These are phyloP conservation scores for Phoeniculus purpureus DNA, from an alignment of 2,797 vertebrate genomes.

Conservation along the genomic window DNA sequence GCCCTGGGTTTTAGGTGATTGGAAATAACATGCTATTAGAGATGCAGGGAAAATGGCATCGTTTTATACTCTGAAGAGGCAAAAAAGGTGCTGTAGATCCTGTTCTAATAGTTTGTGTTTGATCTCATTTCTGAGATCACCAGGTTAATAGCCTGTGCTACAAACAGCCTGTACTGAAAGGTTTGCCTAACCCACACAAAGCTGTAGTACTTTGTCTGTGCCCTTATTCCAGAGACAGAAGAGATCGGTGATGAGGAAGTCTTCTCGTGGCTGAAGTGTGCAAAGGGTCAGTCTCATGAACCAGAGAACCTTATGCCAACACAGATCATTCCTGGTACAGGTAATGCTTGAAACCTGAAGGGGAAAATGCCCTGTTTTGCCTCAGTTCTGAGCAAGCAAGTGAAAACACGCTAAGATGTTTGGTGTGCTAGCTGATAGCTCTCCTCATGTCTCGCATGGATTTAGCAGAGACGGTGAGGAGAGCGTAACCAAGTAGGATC, in stretches of 20 bases:
- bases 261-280: constrained; percentile 98
- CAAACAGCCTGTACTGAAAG: neutral
- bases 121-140: neutral
- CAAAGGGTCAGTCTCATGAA: constrained; percentile 97
- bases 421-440: neutral
- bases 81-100: neutral
- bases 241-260: constrained; percentile 93
- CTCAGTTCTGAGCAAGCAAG: neutral
- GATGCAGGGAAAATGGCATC: neutral
- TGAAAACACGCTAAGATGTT: neutral
- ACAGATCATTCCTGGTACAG: constrained; percentile 98
- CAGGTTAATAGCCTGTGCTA: neutral
- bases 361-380: neutral
- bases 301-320: constrained; percentile 99
- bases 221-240: constrained; percentile 84
- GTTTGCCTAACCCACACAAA: neutral
- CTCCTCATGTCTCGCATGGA: neutral
- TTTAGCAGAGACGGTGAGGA: neutral
- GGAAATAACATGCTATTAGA: neutral
- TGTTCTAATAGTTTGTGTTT: neutral
- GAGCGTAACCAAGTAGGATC: neutral
- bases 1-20: neutral
- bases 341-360: constrained; percentile 75
- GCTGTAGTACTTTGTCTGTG: neutral
- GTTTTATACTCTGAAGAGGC: neutral